Evolutionary conservation across 2,888 invertebrate species (phyloP), one percentile per base, ranked within the genome.

Genomic region (Acleris cristana): DNA sequence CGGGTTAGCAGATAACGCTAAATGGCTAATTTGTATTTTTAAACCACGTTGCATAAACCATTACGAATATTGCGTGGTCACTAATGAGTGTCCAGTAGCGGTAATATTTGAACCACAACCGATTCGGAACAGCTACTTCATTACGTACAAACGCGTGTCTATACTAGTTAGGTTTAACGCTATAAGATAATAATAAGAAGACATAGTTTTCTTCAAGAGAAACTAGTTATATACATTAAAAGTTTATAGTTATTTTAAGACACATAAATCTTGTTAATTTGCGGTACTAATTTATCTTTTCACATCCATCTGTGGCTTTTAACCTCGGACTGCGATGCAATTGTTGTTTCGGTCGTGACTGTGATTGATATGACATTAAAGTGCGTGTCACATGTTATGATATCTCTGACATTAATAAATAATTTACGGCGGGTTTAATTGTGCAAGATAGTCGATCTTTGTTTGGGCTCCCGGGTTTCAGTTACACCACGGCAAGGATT

Each of bases 21-120:
- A 90, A 89, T 80, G 83, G 83, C 79, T 89, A 90, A 90, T 90
- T 89, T 88, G 85, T 87, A 84, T 81, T 79, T 81, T 84, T 85
- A 83, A 80, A 78, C 77, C 78, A 79, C 75, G 80, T 89, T 90
- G 85, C 86, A 85, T 85, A 89, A 88, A 82, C 79, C 82, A 83
- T 84, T 83, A 84, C 78, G 83, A 74, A 72, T 73, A 77, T 82
- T 77, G 79, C 79, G 75, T 78, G 71, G 73, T 69, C 65, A 74
- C 76, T 83, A 84, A 84, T 83, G 81, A 83, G 79, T 73, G 76
- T 76, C 71, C 73, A 74, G 77, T 77, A 74, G 87, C 87, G 77
- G 84, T 81, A 80, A 78, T 77, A 77, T 79, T 72, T 79, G 79
- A 79, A 79, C 34, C 57, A 56, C 66, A 66, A 52, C 66, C 44